Evolutionary conservation across 2,113 vertebrate species (phyloP).

Genomic region (Tetrao urogallus): DNA sequence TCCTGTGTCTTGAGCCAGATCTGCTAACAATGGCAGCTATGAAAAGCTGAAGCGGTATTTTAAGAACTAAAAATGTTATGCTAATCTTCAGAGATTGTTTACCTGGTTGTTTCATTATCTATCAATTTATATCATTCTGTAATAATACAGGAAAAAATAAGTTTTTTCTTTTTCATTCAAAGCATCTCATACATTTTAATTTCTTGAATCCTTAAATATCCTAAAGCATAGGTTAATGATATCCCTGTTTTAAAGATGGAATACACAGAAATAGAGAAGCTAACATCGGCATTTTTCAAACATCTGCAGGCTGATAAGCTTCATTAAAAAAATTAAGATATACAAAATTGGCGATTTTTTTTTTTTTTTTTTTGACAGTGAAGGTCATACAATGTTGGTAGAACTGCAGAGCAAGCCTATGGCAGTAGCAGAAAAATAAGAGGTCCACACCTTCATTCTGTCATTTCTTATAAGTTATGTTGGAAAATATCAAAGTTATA

Average conservation of each 20-base stretch:
- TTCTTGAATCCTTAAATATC: conserved; percentile 28
- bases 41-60: not conserved
- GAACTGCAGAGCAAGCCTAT: not conserved
- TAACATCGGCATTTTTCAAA: not conserved
- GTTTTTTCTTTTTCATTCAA: not conserved
- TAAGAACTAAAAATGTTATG: not conserved
- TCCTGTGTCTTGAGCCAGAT: not conserved
- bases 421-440: not conserved
- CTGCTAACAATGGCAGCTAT: not conserved
- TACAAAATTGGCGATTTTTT: not conserved
- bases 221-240: conserved; percentile 39
- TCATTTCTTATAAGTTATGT: not conserved
- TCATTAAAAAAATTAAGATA: not conserved
- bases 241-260: not conserved
- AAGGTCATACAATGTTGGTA: not conserved
- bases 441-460: not conserved
- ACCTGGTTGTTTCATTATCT: not conserved
- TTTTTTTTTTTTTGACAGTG: not conserved
- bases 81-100: not conserved
- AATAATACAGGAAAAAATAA: not conserved
- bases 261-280: conserved; percentile 21
- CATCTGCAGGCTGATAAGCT: accelerated
- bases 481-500: not conserved
- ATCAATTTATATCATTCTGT: not conserved
- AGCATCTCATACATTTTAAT: conserved; percentile 40